These are phyloP conservation scores for Cylindroiulus punctatus DNA, from an alignment of 2,888 invertebrate species.

Conservation along the genomic window DNA sequence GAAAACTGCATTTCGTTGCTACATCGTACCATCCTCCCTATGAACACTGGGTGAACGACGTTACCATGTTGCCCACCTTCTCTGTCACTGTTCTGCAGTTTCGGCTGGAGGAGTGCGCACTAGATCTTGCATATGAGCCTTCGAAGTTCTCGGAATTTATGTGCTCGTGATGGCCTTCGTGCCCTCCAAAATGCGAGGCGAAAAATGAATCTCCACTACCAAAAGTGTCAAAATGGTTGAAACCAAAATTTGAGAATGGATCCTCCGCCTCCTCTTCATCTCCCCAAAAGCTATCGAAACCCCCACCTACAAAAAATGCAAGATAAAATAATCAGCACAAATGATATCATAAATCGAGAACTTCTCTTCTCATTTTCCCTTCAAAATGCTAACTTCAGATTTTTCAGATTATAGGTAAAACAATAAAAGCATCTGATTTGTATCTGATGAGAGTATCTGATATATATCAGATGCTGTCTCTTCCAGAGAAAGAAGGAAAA, in stretches of 20 bases:
- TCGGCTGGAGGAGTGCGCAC: constrained; percentile 56
- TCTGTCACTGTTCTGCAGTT: constrained; percentile 64
- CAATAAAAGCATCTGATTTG: too few species aligned
- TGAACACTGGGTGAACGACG: constrained; percentile 65
- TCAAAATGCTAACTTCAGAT: too few species aligned
- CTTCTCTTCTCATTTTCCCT: too few species aligned
- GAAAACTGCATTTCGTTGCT: neutral
- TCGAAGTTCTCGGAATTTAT: constrained; percentile 31
- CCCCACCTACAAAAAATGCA: constrained; percentile 54
- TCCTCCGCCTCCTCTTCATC: constrained; percentile 61
- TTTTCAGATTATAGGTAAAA: too few species aligned
- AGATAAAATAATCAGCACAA: too few species aligned
- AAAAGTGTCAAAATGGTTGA: constrained; percentile 61
- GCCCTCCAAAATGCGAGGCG: constrained; percentile 61
- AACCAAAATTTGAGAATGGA: constrained; percentile 64
- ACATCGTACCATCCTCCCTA: constrained; percentile 56
- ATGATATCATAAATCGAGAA: too few species aligned
- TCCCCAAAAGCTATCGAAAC: constrained; percentile 51
- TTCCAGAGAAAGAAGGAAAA: too few species aligned
- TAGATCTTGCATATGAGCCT: neutral
- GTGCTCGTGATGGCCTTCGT: constrained; percentile 58
- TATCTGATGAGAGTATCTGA: too few species aligned
- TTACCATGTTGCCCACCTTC: constrained; percentile 64
- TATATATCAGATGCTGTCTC: too few species aligned
- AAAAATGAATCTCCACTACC: constrained; percentile 64